phyloP scores from a whole-genome alignment of 2,888 invertebrate species.

The Drosophila cracens region DNA sequence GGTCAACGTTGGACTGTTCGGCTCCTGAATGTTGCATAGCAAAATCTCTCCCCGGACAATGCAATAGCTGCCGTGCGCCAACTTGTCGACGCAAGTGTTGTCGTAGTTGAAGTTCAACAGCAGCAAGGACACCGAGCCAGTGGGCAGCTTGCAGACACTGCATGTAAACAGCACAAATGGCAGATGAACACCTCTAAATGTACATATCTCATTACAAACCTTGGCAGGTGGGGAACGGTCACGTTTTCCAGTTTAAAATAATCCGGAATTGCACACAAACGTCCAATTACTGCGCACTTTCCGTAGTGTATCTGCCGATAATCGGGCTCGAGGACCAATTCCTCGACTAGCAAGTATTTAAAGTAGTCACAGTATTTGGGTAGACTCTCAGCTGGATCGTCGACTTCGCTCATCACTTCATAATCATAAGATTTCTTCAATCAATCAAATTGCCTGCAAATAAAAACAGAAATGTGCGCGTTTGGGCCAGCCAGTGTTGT shows the following conservation, averaged over 20 bases:
- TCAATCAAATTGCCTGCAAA: background rate
- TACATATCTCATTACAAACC: slow-evolving; percentile 44
- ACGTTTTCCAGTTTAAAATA: slow-evolving; percentile 74
- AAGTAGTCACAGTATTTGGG: slow-evolving; percentile 72
- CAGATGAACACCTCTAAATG: background rate
- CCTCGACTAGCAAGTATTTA: slow-evolving; percentile 80
- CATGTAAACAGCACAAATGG: background rate
- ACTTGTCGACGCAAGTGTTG: slow-evolving; percentile 21
- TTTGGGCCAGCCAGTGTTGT: slow-evolving; percentile 28
- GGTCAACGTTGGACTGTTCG: slow-evolving; percentile 54
- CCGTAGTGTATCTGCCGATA: slow-evolving; percentile 77
- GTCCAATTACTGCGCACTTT: slow-evolving; percentile 82
- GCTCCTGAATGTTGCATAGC: slow-evolving; percentile 61
- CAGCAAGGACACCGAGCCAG: slow-evolving; percentile 67
- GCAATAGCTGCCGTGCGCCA: slow-evolving; percentile 65
- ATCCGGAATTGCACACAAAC: slow-evolving; percentile 52
- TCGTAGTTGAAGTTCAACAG: slow-evolving; percentile 63
- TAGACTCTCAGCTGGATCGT: slow-evolving; percentile 35
- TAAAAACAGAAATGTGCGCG: slow-evolving; percentile 14
- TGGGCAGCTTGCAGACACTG: slow-evolving; percentile 74
- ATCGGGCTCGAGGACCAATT: slow-evolving; percentile 69
- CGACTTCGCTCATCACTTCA: slow-evolving; percentile 39
- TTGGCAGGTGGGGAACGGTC: slow-evolving; percentile 67
- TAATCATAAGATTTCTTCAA: background rate
- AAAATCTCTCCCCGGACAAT: slow-evolving; percentile 79